Base-by-base conservation (phyloP, 2,797 vertebrate genomes). In the Melanogrammus aeglefinus region DNA sequence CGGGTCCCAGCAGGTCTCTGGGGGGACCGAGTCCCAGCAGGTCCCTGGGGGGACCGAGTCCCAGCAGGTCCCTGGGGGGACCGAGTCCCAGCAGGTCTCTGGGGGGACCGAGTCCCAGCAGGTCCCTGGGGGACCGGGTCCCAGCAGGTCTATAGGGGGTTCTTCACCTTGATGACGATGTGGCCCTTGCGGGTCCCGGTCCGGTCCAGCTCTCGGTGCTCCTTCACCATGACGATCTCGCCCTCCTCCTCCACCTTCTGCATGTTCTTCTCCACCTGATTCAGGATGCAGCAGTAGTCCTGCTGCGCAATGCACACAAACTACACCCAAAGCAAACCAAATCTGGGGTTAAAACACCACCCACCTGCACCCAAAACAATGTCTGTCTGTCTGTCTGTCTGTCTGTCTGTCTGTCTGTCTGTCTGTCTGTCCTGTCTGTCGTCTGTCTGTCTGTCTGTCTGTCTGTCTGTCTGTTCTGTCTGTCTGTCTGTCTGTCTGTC, bases 261-360 rank as follows among this genome's bases (percentile, higher is more conserved):
- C 98, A 99, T 99, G 93, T 99, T 99, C 92, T 99, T 99, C 93
- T 99, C 98, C 80, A 99, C 98, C 91, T 99, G 97, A 89, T 99
- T 99, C 83, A 99, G 96, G 90, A 99, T 99, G 89, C 97, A 97
- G 93, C 98, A 99, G 88, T 99, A 99, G 90, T 99, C 98, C 85
- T 95, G 97, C 94, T 99, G 98, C 39, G 97, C 97, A 90, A 99
- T 98, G 85, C 97, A 99, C 85, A 99, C 98, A 93, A 99, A 99
- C 93, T 94, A 82, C 77, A 86, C 57, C 57, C 57, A 63, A 63
- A 24, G 7, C 47, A 57, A 47, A 12, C 41, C 10, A 44, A 14
- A 72, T 79, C 7, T 27, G 18, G 29, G 14, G 29, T 66, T 66
- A 66, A n/a, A n/a, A 66, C 21, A 66, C 21, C 63, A 27, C 63